phyloP scores from a whole-genome alignment of 2,888 invertebrate genomes.

The Pterobdella sp. region DNA sequence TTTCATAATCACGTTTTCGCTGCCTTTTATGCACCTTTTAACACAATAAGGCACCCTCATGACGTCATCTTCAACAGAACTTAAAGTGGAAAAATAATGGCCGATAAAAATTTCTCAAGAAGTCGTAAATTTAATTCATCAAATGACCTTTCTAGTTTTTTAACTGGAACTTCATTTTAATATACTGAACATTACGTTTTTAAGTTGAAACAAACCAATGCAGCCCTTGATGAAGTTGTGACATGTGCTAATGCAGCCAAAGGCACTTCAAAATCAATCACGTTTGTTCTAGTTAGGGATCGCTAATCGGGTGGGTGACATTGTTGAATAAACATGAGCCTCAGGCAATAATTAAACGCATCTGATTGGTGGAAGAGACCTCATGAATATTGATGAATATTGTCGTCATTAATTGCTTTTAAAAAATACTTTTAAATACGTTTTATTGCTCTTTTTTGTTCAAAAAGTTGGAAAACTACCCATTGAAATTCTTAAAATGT shows the following conservation, averaged over 20 bases:
- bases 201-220: too few species aligned
- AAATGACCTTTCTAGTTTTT: too few species aligned
- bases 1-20: background rate
- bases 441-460: too few species aligned
- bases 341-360: background rate
- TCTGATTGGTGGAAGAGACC: background rate
- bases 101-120: background rate
- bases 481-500: too few species aligned
- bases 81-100: constrained; percentile 3
- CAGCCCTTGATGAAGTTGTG: background rate
- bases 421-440: too few species aligned
- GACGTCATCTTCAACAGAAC: background rate
- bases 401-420: background rate
- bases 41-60: background rate
- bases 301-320: constrained; percentile 12
- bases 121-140: too few species aligned
- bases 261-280: constrained; percentile 8
- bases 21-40: background rate
- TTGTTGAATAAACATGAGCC: constrained; percentile 9
- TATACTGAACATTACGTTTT: too few species aligned
- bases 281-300: constrained; percentile 1
- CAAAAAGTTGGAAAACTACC: too few species aligned
- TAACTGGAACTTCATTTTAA: too few species aligned
- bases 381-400: background rate
- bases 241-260: background rate